Percentiles rank a stretch among this genome's conserved stretches.
Conservation (phyloP, 2,888 invertebrate genomes). For the Pedicia rivosa region DNA sequence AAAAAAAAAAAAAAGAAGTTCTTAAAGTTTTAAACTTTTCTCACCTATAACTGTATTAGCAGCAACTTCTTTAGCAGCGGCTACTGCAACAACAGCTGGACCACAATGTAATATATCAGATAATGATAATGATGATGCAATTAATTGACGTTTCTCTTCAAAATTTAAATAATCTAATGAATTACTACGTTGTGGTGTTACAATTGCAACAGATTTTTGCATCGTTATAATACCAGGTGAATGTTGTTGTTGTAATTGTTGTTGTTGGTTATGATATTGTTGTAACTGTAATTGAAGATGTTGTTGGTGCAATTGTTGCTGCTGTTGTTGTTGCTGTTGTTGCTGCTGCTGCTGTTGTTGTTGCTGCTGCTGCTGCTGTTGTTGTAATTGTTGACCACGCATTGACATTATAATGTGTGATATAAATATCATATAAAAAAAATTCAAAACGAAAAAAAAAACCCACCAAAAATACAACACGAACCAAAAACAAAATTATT, state of each 20-base stretch:
- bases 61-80: constrained; percentile 31
- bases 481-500: too few relatives aligned
- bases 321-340: constrained; percentile 14
- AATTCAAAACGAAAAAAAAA: too few relatives aligned
- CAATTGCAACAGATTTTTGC: constrained; percentile 47
- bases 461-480: too few relatives aligned
- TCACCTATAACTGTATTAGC: constrained; percentile 28
- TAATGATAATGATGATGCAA: constrained; percentile 72
- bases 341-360: constrained; percentile 17
- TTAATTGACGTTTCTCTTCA: constrained; percentile 78
- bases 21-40: too few relatives aligned
- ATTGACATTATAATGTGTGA: too few relatives aligned
- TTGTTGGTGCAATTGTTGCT: constrained; percentile 8
- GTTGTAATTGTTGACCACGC: constrained; percentile 22
- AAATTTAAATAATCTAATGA: constrained; percentile 82
- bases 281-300: constrained; percentile 5
- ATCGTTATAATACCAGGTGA: constrained; percentile 13
- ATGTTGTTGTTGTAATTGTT: constrained; percentile 17
- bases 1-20: too few relatives aligned
- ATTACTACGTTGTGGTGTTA: constrained; percentile 58
- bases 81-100: constrained; percentile 36
- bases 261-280: constrained; percentile 13
- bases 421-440: too few relatives aligned
- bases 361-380: constrained; percentile 18
- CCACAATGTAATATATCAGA: constrained; percentile 70